Conservation (phyloP, 2,797 vertebrate species). For the Spinus pinus region DNA sequence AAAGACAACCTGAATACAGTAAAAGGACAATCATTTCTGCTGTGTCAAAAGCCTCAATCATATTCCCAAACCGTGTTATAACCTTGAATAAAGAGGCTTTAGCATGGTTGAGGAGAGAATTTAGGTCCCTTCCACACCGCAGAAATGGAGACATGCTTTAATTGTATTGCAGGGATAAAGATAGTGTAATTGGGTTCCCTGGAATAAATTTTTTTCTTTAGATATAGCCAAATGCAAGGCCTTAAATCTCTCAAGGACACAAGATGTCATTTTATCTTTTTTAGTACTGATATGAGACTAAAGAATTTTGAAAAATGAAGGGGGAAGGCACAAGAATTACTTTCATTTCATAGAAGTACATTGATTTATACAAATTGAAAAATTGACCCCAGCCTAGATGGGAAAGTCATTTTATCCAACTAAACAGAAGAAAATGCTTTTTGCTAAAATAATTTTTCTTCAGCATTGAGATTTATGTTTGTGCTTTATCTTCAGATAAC, state of each 20-base stretch:
- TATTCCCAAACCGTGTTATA: slow-evolving; percentile 37
- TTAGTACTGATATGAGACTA: background rate
- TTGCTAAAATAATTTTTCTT: background rate
- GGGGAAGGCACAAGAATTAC: background rate
- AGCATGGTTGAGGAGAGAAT: slow-evolving; percentile 21
- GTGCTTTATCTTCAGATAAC: background rate
- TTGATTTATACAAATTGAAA: slow-evolving; percentile 10
- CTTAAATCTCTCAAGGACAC: slow-evolving; percentile 29
- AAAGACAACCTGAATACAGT: background rate
- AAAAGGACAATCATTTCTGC: slow-evolving; percentile 28
- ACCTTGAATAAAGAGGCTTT: slow-evolving; percentile 61
- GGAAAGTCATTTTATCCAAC: background rate
- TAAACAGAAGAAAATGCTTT: background rate
- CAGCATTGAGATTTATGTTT: background rate
- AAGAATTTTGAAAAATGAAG: slow-evolving; percentile 6
- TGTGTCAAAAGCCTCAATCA: slow-evolving; percentile 6
- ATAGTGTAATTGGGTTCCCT: slow-evolving; percentile 20
- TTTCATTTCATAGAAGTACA: background rate
- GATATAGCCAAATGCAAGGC: background rate
- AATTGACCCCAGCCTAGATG: background rate
- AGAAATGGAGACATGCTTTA: slow-evolving; percentile 29
- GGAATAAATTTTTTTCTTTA: slow-evolving; percentile 37
- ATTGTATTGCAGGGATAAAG: slow-evolving; percentile 42
- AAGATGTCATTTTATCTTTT: background rate
- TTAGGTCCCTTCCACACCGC: background rate